Conservation (phyloP, 2,888 invertebrate genomes). For the Tetragonula carbonaria region DNA sequence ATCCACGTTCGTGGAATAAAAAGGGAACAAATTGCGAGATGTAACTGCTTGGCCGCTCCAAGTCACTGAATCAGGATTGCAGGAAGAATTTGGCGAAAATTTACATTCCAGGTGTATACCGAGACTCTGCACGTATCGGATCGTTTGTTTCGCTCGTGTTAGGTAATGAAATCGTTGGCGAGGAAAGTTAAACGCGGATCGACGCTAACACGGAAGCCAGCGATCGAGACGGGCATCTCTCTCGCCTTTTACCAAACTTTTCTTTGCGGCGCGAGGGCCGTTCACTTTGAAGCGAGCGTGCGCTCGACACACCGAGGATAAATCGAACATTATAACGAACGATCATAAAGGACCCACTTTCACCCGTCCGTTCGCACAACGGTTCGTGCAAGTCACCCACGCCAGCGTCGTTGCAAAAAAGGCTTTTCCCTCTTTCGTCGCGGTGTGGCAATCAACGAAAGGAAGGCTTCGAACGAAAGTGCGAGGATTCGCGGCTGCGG, state of each 20-base stretch:
- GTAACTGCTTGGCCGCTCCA: background rate
- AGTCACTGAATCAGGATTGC: background rate
- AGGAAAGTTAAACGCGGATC: slow-evolving; percentile 28
- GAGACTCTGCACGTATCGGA: background rate
- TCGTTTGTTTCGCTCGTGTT: background rate
- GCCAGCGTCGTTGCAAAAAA: slow-evolving; percentile 33
- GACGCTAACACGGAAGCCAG: slow-evolving; percentile 21
- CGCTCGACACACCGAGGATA: slow-evolving; percentile 44
- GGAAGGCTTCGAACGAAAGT: slow-evolving; percentile 43
- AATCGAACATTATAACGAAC: slow-evolving; percentile 58
- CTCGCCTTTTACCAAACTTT: slow-evolving; percentile 51
- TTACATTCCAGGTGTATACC: background rate
- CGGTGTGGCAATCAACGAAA: slow-evolving; percentile 43
- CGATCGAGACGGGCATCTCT: background rate
- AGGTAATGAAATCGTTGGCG: slow-evolving; percentile 17
- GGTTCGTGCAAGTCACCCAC: slow-evolving; percentile 66
- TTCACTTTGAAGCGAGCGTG: slow-evolving; percentile 36
- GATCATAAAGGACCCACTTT: slow-evolving; percentile 62
- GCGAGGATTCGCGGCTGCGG: slow-evolving; percentile 53
- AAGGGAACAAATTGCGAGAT: background rate
- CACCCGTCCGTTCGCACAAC: slow-evolving; percentile 39
- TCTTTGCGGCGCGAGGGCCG: slow-evolving; percentile 26
- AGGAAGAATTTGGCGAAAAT: slow-evolving; percentile 4
- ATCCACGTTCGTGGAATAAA: slow-evolving; percentile 7
- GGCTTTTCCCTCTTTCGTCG: slow-evolving; percentile 29